Conservation (phyloP, 2,113 vertebrate genomes). For the Elephantulus edwardii region DNA sequence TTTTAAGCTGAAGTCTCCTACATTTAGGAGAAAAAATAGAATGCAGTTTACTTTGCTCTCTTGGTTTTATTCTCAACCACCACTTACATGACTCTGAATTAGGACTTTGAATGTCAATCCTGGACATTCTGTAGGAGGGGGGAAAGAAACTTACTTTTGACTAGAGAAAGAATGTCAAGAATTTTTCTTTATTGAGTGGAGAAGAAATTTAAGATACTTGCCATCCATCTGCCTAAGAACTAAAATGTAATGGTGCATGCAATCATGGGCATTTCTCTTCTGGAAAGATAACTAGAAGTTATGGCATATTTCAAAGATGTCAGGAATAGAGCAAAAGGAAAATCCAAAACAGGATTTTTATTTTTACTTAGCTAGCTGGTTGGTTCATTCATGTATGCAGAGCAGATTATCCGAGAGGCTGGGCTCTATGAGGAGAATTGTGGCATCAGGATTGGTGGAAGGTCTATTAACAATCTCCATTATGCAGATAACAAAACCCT, state of each 20-base stretch:
- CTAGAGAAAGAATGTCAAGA: conserved; percentile 31
- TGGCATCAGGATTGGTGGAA: no score
- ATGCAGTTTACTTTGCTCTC: conserved; percentile 23
- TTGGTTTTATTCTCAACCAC: background rate
- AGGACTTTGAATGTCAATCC: conserved; percentile 18
- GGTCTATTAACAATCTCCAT: no score
- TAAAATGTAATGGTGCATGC: background rate
- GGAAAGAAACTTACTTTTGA: conserved; percentile 44
- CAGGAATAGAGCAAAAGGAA: background rate
- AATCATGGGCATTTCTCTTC: background rate
- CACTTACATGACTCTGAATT: conserved; percentile 32
- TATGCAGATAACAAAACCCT: no score
- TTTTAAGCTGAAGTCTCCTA: conserved; percentile 36
- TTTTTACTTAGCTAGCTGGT: background rate
- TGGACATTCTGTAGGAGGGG: conserved; percentile 28
- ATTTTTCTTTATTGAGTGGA: background rate
- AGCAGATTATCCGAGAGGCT: no score
- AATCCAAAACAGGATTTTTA: conserved; percentile 28
- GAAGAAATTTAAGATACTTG: background rate
- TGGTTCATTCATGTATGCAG: no score
- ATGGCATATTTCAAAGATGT: conserved; percentile 2
- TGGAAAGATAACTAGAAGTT: conserved; percentile 12
- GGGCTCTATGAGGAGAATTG: no score
- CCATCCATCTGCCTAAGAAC: background rate
- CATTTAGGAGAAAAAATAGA: background rate